Evolutionary conservation across 2,797 vertebrate species (phyloP).

Genomic region (Schizopygopsis pylzovi): DNA sequence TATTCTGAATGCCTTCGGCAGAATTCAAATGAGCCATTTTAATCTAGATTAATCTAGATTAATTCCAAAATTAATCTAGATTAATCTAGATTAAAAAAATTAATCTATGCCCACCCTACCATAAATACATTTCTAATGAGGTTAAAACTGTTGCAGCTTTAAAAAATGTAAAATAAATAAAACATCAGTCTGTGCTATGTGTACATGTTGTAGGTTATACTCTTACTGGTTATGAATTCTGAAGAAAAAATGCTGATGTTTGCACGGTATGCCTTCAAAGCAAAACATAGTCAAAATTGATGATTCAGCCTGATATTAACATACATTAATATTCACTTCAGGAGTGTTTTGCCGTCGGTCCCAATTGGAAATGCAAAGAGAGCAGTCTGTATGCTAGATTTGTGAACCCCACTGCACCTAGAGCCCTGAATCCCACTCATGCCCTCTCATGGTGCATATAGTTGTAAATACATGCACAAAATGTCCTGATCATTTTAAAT

Average conservation of each 20-base stretch:
- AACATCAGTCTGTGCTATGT: neutral
- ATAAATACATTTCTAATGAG: conserved; percentile 3
- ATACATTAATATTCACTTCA: conserved; percentile 73
- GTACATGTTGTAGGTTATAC: neutral
- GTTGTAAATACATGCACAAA: conserved; percentile 2
- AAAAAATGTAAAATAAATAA: neutral
- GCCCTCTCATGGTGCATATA: conserved; percentile 56
- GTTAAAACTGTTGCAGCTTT: neutral
- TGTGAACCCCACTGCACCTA: conserved; percentile 45
- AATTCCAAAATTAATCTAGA: no score
- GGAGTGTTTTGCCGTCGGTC: conserved; percentile 70
- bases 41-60: no score
- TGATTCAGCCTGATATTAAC: conserved; percentile 70
- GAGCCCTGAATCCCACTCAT: conserved; percentile 49
- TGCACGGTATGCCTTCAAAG: conserved; percentile 64
- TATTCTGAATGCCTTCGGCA: no score
- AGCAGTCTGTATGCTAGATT: conserved; percentile 47
- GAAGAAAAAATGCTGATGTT: conserved; percentile 70
- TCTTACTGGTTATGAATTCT: neutral
- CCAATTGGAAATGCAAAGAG: conserved; percentile 73
- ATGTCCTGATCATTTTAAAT: neutral
- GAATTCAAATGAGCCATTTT: no score
- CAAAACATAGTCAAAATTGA: conserved; percentile 64
- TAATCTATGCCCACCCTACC: no score
- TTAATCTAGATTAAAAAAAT: no score